Percentiles rank a stretch among this genome's conserved stretches.
Evolutionary conservation across 2,113 vertebrate genomes (phyloP).

Genomic region (Origma solitaria): DNA sequence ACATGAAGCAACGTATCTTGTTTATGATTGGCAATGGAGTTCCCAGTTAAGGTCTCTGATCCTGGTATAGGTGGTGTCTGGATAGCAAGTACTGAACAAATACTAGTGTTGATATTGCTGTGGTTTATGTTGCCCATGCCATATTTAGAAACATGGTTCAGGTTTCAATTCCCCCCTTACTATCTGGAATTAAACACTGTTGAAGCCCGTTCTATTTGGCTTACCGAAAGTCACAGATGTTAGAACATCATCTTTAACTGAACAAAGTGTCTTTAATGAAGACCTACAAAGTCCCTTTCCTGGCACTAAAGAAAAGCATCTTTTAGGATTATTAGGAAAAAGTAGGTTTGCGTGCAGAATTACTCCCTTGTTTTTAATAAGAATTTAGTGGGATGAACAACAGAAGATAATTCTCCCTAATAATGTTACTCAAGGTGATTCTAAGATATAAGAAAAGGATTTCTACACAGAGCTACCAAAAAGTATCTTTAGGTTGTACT

Average conservation of each 20-base stretch:
- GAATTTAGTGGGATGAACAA: neutral
- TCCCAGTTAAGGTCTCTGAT: neutral
- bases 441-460: neutral
- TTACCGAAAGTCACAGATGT: neutral
- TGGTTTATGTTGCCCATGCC: neutral
- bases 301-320: neutral
- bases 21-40: neutral
- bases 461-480: neutral
- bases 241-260: neutral
- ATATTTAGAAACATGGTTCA: neutral
- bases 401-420: neutral
- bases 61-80: neutral
- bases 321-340: neutral
- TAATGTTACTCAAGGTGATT: neutral
- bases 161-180: neutral
- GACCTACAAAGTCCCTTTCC: neutral
- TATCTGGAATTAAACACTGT: neutral
- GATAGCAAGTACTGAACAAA: neutral
- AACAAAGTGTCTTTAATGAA: neutral
- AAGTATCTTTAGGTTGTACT: neutral
- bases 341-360: neutral
- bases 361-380: neutral
- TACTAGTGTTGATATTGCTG: neutral
- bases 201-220: neutral
- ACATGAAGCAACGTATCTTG: fast-evolving